Evolutionary conservation across 2,113 vertebrate genomes (phyloP), one percentile per base, ranked within the genome.

Genomic region (Leptodactylus fuscus): DNA sequence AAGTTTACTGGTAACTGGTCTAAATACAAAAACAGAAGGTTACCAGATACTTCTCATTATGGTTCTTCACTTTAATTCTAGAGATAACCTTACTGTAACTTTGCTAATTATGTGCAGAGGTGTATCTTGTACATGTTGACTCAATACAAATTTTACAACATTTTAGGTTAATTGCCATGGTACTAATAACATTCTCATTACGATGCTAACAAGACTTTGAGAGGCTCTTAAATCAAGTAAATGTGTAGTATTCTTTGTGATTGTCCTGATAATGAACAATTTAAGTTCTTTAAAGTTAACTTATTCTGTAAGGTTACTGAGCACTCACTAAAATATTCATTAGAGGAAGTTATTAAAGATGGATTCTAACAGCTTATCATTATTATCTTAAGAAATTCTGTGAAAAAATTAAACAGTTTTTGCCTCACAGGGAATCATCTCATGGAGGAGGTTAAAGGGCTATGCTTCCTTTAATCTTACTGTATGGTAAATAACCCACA

Each of bases 251-350:
- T 85, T 81, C 84, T 70, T 85, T 85, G 84, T 60, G 65, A 85
- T 81, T 85, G 84, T 71, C 65, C 76, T 81, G 77, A 79, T 85
- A 85, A 85, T 85, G 65, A 85, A 85, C 84, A 85, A 85, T 85
- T 71, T 85, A 85, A 81, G 65, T 85, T 85, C 84, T 85, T 79
- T 85, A 81, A 85, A 85, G 84, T 85, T 85, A 85, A 85, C 84
- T 81, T 85, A 71, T 85, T 85, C 77, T 60, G 84, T 85, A 81
- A 73, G 76, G 48, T 85, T 85, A 80, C 51, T 73, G 65, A 85
- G 65, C 67, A 73, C 76, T 71, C 62, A 73, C 76, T 85, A 81
- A 85, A 85, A 81, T 81, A 85, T 85, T 81, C 84, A 85, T 81
- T 81, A 85, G 77, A 65, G 84, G 36, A 85, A 85, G 84, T 80